Percentiles rank a stretch among this genome's conserved stretches.
Conservation (phyloP, 2,797 vertebrate species). For the Rhinella marina region DNA sequence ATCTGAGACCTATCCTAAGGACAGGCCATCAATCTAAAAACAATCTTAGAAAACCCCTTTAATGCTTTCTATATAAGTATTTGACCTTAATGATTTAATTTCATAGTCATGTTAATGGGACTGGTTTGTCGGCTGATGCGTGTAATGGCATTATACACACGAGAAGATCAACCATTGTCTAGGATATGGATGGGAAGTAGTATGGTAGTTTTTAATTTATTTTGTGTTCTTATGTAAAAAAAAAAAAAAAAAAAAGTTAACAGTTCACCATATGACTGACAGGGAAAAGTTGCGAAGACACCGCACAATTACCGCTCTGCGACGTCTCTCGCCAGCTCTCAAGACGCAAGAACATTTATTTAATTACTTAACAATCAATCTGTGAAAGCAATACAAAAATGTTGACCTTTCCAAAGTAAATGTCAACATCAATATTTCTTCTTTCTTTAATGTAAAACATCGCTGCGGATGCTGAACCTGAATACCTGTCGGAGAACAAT, state of each 20-base stretch:
- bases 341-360: conserved; percentile 34
- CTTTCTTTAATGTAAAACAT: conserved; percentile 45
- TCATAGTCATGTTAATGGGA: neutral
- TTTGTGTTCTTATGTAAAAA: conserved; percentile 8
- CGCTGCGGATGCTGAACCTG: neutral
- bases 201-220: neutral
- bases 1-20: no score
- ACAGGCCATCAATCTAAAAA: no score
- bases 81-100: neutral
- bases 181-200: no score
- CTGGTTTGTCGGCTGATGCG: neutral
- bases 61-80: no score
- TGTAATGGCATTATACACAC: neutral
- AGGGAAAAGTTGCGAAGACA: neutral
- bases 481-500: conserved; percentile 35
- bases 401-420: conserved; percentile 51
- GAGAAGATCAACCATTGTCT: neutral
- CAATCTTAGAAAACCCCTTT: no score
- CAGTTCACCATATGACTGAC: conserved; percentile 14
- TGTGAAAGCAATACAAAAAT: conserved; percentile 48
- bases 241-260: neutral
- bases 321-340: conserved; percentile 25
- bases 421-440: conserved; percentile 49
- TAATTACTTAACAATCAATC: conserved; percentile 56
- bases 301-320: conserved; percentile 8